Base-by-base conservation (phyloP, 2,888 invertebrate genomes). In the Automeris io region DNA sequence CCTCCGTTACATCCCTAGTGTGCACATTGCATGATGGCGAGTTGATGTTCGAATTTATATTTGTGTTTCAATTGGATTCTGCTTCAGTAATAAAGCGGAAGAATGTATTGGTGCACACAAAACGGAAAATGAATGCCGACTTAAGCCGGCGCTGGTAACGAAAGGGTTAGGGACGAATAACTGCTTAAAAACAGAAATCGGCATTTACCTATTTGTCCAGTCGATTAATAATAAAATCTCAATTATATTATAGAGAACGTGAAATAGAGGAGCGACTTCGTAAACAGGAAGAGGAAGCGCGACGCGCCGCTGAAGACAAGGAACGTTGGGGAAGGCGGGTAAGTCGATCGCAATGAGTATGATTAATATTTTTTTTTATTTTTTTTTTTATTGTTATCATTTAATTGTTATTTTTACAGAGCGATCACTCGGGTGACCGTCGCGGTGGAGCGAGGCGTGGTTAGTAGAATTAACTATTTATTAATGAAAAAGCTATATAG, bases 221-320 rank as follows among this genome's bases (percentile, higher is more conserved):
- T 8, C 5, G 38, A 5, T 18, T 18, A 26, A 21, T 47, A 35
- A 40, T 29, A 13, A 38, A 12, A 23, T 29, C 16, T 32, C 25
- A 11, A 42, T 25, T 36, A 7, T 42, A 33, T 49, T 40, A 8
- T 43, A 87, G 87, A 55, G 97, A 97, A 63, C 88, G 95, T 37
- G 95, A 96, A 83, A 97, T 98, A 48, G 98, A 98, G 68, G 95
- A 95, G 66, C 91, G 95, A 51, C 82, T 97, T 35, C 90, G 91
- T 19, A 91, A 91, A 58, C 88, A 90, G 51, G 81, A 81, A 43
- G 88, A 87, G 39, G 85, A 83, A 51, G 64, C 80, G 1, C 67
- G 83, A 25, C 75, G 78, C 35, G 70, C 51, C 2, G 51, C 53
- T 8, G 83, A 85, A 1, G 86, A 85, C 1, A 83, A 83, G 39